Conservation (phyloP, 1,140 invertebrate species). For the Sitophilus oryzae region DNA sequence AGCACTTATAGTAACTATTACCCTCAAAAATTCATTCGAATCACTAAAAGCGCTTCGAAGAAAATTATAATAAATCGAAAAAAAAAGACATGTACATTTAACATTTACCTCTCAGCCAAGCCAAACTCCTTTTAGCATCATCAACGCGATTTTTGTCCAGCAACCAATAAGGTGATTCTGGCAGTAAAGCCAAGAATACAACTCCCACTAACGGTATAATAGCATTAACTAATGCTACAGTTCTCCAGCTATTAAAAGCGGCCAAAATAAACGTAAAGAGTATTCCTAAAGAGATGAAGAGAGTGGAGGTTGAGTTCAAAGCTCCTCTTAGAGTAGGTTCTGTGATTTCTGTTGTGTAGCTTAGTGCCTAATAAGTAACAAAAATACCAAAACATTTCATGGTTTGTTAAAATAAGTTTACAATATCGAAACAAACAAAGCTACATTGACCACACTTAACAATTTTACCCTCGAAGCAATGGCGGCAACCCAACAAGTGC, state of each 20-base stretch:
- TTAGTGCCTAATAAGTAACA: conserved; percentile 58
- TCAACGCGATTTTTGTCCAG: conserved; percentile 53
- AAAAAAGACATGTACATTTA: too few relatives aligned
- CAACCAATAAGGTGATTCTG: conserved; percentile 72
- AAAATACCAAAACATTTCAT: too few relatives aligned
- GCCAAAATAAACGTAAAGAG: conserved; percentile 65
- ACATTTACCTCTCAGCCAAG: conserved; percentile 65
- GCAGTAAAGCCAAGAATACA: conserved; percentile 58
- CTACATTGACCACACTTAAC: too few relatives aligned
- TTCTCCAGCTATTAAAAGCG: conserved; percentile 61
- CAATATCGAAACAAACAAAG: too few relatives aligned
- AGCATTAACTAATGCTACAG: conserved; percentile 59
- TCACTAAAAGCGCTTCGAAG: too few relatives aligned
- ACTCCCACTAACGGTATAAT: conserved; percentile 59
- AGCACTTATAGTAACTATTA: too few relatives aligned
- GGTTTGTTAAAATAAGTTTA: too few relatives aligned
- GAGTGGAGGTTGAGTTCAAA: conserved; percentile 62
- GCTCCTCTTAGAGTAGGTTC: conserved; percentile 67
- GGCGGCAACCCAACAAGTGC: too few relatives aligned
- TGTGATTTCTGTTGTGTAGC: conserved; percentile 72
- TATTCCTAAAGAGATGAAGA: conserved; percentile 64
- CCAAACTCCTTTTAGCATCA: conserved; percentile 51
- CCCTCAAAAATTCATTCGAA: too few relatives aligned
- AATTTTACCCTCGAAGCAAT: too few relatives aligned
- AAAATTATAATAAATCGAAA: too few relatives aligned